Evolutionary conservation across 2,888 invertebrate genomes (phyloP), one percentile per base, ranked within the genome.

Genomic region (Linyphia triangularis): DNA sequence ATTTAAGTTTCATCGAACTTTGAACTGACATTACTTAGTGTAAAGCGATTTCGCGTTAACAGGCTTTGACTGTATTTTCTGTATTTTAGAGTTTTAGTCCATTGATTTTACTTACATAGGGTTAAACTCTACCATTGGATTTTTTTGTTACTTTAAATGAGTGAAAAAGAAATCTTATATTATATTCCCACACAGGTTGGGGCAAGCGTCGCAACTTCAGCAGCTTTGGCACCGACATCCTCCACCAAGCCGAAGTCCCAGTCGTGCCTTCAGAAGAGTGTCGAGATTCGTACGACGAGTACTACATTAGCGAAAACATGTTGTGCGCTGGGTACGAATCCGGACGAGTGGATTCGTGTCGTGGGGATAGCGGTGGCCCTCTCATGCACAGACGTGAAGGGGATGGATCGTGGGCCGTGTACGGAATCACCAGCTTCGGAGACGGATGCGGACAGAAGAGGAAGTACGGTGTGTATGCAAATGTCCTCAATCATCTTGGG

Each of bases 381-480:
- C 93, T 96, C 28, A 93, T 96, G 91, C 95, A 95, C 91, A 92
- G 77, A 77, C 77, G 85, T 75, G 92, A 83, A 84, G 90, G n/a
- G 79, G 91, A 90, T 16, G 90, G 85, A 1, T 91, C 92, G 86
- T 93, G 93, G 93, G 95, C 95, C 91, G 94, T 97, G 92, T 95
- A 95, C 90, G 98, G 98, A 3, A 97, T 98, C 89, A 98, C 98
- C 0, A 98, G 98, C 92, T 98, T 98, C 91, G 98, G 98, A 0
- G 98, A 98, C 92, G 98, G 98, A 19, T 98, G 98, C 92, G 98
- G 97, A n/a, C 95, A 96, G 92, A 95, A 95, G 85, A 96, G 97
- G 90, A 98, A 98, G 93, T 98, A 96, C 92, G 98, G 98, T 22
- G 98, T 98, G 90, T 40, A 40, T 40, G 40, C 97, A 1, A 95